These are phyloP conservation scores for Parotia lawesii DNA, from an alignment of 2,113 vertebrate species.

Conservation along the genomic window DNA sequence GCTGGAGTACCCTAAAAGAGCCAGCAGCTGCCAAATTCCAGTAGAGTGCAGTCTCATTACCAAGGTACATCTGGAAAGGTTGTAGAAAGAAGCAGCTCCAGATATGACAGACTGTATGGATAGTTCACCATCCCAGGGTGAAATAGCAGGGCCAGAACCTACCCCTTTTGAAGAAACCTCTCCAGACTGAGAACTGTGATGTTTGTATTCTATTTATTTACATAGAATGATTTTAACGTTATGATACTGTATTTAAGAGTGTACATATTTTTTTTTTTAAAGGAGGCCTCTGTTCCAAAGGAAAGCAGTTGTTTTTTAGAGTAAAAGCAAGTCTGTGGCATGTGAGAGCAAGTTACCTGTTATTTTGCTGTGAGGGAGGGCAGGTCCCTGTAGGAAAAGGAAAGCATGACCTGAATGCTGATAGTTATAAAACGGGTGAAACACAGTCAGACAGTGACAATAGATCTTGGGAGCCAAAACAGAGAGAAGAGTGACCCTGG, in stretches of 20 bases:
- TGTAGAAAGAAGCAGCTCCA: not conserved
- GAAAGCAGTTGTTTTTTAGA: not conserved
- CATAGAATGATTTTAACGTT: not conserved
- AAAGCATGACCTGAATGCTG: not conserved
- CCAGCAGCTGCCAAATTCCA: not conserved
- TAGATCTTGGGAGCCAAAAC: not conserved
- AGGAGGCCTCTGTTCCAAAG: not conserved
- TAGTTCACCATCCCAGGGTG: not conserved
- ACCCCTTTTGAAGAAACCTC: not conserved
- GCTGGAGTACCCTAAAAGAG: not conserved
- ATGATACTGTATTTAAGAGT: not conserved
- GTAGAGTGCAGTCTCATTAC: not conserved
- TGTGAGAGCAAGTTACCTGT: slow-evolving; percentile 12
- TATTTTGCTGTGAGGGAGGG: not conserved
- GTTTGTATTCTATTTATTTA: slow-evolving; percentile 54
- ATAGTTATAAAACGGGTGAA: not conserved
- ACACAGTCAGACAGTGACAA: not conserved
- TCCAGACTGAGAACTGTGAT: not conserved
- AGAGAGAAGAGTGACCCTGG: not conserved
- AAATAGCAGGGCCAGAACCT: not conserved
- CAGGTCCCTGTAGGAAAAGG: not conserved
- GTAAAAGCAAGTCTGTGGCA: slow-evolving; percentile 34
- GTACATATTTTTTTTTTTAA: not conserved
- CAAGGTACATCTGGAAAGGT: slow-evolving; percentile 21
- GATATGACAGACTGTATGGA: not conserved